Conservation (phyloP, 2,888 invertebrate genomes). For the Latrodectus elegans region DNA sequence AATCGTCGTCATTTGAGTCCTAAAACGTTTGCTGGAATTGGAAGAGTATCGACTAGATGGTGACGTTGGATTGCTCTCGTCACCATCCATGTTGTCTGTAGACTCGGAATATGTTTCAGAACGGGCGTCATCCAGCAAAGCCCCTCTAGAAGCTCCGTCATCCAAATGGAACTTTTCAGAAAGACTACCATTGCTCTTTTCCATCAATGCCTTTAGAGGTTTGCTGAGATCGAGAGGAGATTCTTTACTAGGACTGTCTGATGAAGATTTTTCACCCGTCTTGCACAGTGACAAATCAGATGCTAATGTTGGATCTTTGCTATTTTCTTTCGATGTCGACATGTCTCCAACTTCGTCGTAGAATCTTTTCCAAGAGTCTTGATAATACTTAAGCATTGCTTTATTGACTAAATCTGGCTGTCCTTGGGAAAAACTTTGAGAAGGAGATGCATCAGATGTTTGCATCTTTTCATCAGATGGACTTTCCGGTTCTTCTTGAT, state of each 20-base stretch:
- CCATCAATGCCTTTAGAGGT: slow-evolving; percentile 76
- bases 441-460: slow-evolving; percentile 26
- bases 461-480: slow-evolving; percentile 40
- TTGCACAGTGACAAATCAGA: slow-evolving; percentile 75
- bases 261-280: slow-evolving; percentile 63
- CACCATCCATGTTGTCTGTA: slow-evolving; percentile 68
- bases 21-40: slow-evolving; percentile 95
- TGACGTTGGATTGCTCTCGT: slow-evolving; percentile 65
- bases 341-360: slow-evolving; percentile 80
- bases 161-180: slow-evolving; percentile 51
- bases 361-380: slow-evolving; percentile 92
- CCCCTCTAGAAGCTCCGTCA: slow-evolving; percentile 54
- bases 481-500: slow-evolving; percentile 48
- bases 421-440: slow-evolving; percentile 13
- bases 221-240: slow-evolving; percentile 87
- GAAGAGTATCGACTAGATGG: slow-evolving; percentile 73
- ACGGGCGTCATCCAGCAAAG: slow-evolving; percentile 66
- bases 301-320: slow-evolving; percentile 74
- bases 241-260: slow-evolving; percentile 70
- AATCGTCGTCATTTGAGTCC: slow-evolving; percentile 90
- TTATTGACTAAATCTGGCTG: slow-evolving; percentile 82
- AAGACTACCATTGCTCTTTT: slow-evolving; percentile 54
- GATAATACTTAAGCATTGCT: slow-evolving; percentile 91
- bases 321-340: slow-evolving; percentile 58
- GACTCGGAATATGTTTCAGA: slow-evolving; percentile 70